Percentiles rank a stretch among this genome's conserved stretches.
These are phyloP conservation scores for Dryococelus australis DNA, from an alignment of 2,888 invertebrate species.

Conservation along the genomic window DNA sequence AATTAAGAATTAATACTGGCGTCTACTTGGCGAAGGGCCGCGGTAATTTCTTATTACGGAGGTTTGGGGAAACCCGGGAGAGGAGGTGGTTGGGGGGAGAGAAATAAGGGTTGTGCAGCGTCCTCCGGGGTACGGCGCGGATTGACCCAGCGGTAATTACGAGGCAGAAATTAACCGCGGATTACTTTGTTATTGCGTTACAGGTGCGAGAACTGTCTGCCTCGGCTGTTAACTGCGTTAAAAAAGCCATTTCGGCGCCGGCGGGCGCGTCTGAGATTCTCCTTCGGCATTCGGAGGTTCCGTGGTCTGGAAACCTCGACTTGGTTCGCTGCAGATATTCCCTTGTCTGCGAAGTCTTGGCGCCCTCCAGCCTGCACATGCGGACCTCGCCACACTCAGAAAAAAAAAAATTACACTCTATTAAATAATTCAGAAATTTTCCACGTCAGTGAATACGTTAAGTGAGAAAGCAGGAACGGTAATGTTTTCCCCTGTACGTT, in stretches of 20 bases:
- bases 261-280: background rate
- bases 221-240: background rate
- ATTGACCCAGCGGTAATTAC: background rate
- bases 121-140: background rate
- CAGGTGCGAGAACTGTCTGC: background rate
- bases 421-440: too few species aligned
- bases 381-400: too few species aligned
- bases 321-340: too few species aligned
- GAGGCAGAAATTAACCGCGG: background rate
- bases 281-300: background rate
- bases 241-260: background rate
- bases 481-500: too few species aligned
- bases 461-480: too few species aligned
- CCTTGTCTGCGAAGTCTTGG: too few species aligned
- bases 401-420: too few species aligned
- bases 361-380: too few species aligned
- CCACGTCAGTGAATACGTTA: too few species aligned
- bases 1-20: conserved; percentile 3
- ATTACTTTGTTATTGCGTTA: conserved; percentile 9
- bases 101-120: too few species aligned
- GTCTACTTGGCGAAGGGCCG: background rate
- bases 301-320: background rate
- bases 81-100: too few species aligned
- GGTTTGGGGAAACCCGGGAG: too few species aligned
- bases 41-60: background rate